Evolutionary conservation across 2,888 invertebrate species (phyloP).

Genomic region (Heliconius erato): DNA sequence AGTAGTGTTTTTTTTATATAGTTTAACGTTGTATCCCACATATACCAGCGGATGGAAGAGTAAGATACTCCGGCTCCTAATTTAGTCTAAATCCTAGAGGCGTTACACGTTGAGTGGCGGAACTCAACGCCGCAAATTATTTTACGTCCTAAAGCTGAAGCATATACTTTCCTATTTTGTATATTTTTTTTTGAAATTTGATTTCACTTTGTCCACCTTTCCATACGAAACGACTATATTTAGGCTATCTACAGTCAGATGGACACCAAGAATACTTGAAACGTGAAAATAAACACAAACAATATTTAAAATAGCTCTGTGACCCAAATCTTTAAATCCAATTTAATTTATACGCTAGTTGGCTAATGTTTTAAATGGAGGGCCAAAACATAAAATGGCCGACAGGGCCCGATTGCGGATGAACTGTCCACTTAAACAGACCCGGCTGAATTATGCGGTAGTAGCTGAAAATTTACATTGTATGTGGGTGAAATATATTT

Average conservation of each 20-base stretch:
- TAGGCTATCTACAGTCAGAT: not conserved
- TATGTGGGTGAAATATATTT: slow-evolving; percentile 22
- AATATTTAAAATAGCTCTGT: not conserved
- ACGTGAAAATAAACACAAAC: not conserved
- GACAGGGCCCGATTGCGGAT: slow-evolving; percentile 44
- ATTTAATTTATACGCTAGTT: slow-evolving; percentile 30
- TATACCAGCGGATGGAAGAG: too few relatives aligned
- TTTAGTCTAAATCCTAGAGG: too few relatives aligned
- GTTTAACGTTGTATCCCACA: too few relatives aligned
- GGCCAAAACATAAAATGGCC: slow-evolving; percentile 33
- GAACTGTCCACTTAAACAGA: slow-evolving; percentile 40
- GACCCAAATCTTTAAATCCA: slow-evolving; percentile 18
- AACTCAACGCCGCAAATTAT: too few relatives aligned
- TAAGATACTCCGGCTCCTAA: too few relatives aligned
- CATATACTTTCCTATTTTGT: too few relatives aligned
- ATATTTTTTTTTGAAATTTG: too few relatives aligned
- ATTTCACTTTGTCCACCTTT: too few relatives aligned
- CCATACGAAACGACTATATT: too few relatives aligned
- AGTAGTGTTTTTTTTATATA: too few relatives aligned
- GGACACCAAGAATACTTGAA: not conserved
- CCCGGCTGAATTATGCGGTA: slow-evolving; percentile 43
- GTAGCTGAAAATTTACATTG: slow-evolving; percentile 46
- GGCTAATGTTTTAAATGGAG: slow-evolving; percentile 30
- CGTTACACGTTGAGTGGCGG: too few relatives aligned
- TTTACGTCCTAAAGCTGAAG: too few relatives aligned